Conservation (phyloP, 2,888 invertebrate species). For the Octonoba sinensis region DNA sequence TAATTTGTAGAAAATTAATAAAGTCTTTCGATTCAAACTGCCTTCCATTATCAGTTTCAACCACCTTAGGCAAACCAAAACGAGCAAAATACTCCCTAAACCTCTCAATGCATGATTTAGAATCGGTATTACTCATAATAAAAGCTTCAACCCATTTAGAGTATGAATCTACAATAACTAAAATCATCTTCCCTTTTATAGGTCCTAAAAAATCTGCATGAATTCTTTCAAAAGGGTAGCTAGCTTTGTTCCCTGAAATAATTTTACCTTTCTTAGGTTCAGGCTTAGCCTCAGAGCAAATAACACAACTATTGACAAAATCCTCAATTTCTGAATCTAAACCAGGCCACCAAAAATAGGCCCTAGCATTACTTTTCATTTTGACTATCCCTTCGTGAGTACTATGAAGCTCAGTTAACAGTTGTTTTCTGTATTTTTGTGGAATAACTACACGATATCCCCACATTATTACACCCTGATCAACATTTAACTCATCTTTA, state of each 20-base stretch:
- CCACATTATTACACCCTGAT: conserved; percentile 17
- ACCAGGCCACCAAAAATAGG: conserved; percentile 13
- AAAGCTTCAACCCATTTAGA: conserved; percentile 14
- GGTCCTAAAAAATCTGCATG: no score
- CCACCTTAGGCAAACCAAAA: background rate
- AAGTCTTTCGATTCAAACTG: background rate
- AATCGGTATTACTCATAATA: conserved; percentile 2
- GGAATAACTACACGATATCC: conserved; percentile 6
- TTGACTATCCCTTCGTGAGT: no score
- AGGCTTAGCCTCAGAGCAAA: no score
- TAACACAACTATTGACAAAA: background rate
- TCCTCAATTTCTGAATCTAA: conserved; percentile 15
- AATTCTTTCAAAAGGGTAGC: no score
- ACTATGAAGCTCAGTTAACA: conserved; percentile 1
- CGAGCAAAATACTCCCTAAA: background rate
- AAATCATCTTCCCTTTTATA: no score
- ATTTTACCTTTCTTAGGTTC: no score
- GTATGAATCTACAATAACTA: no score
- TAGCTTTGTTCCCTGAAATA: no score
- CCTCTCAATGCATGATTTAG: background rate
- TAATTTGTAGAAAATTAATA: background rate
- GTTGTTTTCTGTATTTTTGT: conserved; percentile 1
- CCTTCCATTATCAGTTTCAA: background rate
- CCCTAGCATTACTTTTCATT: conserved; percentile 19
- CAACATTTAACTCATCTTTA: background rate